Evolutionary conservation across 2,888 invertebrate species (phyloP).

Genomic region (Drosophila birchii): DNA sequence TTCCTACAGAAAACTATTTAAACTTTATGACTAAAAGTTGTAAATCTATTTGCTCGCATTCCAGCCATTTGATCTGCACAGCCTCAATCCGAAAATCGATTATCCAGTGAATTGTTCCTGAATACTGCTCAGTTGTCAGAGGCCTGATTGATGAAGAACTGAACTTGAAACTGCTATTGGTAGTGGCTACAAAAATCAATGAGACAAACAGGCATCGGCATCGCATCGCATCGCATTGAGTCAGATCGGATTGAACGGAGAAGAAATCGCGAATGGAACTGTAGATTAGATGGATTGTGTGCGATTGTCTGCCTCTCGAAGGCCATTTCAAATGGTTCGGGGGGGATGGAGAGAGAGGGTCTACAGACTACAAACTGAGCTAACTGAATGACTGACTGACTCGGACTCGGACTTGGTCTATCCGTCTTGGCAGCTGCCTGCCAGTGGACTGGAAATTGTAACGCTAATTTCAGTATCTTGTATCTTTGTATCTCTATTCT

Average conservation of each 20-base stretch:
- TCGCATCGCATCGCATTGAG: slow-evolving; percentile 33
- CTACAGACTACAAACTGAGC: slow-evolving; percentile 14
- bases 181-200: slow-evolving; percentile 34
- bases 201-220: slow-evolving; percentile 45
- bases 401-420: slow-evolving; percentile 50
- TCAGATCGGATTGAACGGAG: slow-evolving; percentile 19
- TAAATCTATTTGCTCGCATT: slow-evolving; percentile 9
- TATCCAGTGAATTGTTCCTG: slow-evolving; percentile 29
- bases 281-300: slow-evolving; percentile 63
- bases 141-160: slow-evolving; percentile 73
- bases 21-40: neutral
- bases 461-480: slow-evolving; percentile 65
- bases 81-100: slow-evolving; percentile 48
- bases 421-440: slow-evolving; percentile 60
- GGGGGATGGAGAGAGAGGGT: neutral
- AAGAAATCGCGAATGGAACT: slow-evolving; percentile 53
- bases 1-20: neutral
- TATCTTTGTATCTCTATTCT: slow-evolving; percentile 32
- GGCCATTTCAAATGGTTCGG: slow-evolving; percentile 61
- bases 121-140: slow-evolving; percentile 57
- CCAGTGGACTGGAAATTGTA: slow-evolving; percentile 65
- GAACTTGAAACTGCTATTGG: slow-evolving; percentile 62
- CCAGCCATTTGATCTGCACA: slow-evolving; percentile 29
- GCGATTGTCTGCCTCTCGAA: slow-evolving; percentile 54
- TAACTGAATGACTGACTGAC: slow-evolving; percentile 42